These are phyloP conservation scores for Hassar affinis DNA, from an alignment of 2,113 vertebrate genomes.

Conservation along the genomic window DNA sequence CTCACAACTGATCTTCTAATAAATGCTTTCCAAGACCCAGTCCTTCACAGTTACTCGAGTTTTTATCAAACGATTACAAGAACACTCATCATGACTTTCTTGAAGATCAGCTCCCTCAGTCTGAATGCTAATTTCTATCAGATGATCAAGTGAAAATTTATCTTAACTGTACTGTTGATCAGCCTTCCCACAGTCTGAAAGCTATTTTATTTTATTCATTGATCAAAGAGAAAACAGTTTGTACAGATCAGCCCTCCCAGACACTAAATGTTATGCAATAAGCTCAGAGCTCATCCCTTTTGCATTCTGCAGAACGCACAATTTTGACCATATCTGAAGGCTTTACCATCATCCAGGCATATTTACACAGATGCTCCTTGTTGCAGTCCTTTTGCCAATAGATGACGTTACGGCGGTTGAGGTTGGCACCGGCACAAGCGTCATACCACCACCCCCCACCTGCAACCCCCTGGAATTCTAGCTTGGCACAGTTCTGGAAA, in stretches of 20 bases:
- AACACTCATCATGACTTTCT: neutral
- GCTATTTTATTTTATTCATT: neutral
- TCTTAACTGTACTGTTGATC: neutral
- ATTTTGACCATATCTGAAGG: conserved; percentile 64
- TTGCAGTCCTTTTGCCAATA: conserved; percentile 85
- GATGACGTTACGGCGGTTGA: conserved; percentile 80
- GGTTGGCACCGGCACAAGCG: conserved; percentile 78
- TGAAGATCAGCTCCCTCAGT: neutral
- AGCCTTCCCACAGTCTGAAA: neutral
- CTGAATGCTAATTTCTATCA: neutral
- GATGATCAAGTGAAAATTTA: neutral
- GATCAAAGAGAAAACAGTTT: neutral
- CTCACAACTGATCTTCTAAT: neutral
- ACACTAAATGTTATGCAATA: neutral
- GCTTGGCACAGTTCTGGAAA: conserved; percentile 79
- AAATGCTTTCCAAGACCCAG: neutral
- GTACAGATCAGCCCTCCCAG: neutral
- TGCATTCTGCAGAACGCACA: conserved; percentile 60
- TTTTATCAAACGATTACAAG: neutral
- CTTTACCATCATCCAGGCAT: conserved; percentile 83
- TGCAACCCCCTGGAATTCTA: conserved; percentile 76
- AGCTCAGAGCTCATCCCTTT: conserved; percentile 76
- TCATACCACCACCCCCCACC: conserved; percentile 84
- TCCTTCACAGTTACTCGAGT: neutral
- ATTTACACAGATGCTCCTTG: conserved; percentile 77